Evolutionary conservation across 1,140 invertebrate genomes (phyloP).

Genomic region (Camponotus pennsylvanicus): DNA sequence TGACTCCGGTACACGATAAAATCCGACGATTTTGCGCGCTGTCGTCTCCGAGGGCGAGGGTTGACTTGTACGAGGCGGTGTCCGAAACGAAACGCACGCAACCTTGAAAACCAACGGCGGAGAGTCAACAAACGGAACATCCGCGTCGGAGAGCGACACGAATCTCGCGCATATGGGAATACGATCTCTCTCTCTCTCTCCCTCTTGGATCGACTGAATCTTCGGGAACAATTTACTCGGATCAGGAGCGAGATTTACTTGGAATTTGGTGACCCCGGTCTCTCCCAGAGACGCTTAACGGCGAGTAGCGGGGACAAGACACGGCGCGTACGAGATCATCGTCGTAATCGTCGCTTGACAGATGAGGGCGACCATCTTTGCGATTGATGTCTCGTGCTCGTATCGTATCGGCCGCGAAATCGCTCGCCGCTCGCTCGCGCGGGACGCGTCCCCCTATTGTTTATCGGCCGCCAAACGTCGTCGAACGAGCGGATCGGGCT

Average conservation of each 20-base stretch:
- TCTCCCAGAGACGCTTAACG: constrained; percentile 13
- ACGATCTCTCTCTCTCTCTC: constrained; percentile 36
- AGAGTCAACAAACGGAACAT: no score
- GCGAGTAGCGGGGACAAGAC: constrained; percentile 56
- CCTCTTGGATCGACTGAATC: not conserved
- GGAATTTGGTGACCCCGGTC: constrained; percentile 63
- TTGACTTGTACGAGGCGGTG: no score
- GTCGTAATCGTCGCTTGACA: constrained; percentile 72
- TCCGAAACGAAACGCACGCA: no score
- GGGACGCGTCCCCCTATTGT: constrained; percentile 42
- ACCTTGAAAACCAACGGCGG: no score
- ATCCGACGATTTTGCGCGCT: not conserved
- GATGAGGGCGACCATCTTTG: constrained; percentile 79
- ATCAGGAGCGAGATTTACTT: constrained; percentile 60
- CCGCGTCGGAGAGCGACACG: no score
- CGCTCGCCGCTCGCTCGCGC: not conserved
- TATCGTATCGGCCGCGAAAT: constrained; percentile 34
- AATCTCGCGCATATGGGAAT: constrained; percentile 63
- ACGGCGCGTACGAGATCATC: constrained; percentile 26
- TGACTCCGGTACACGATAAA: not conserved
- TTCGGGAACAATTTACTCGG: constrained; percentile 57
- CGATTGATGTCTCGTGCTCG: not conserved
- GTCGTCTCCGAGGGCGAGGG: no score
- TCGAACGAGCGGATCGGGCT: not conserved
- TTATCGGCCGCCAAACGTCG: not conserved